These are phyloP conservation scores for Erpornis zantholeuca DNA, from an alignment of 2,113 vertebrate species.

Conservation along the genomic window DNA sequence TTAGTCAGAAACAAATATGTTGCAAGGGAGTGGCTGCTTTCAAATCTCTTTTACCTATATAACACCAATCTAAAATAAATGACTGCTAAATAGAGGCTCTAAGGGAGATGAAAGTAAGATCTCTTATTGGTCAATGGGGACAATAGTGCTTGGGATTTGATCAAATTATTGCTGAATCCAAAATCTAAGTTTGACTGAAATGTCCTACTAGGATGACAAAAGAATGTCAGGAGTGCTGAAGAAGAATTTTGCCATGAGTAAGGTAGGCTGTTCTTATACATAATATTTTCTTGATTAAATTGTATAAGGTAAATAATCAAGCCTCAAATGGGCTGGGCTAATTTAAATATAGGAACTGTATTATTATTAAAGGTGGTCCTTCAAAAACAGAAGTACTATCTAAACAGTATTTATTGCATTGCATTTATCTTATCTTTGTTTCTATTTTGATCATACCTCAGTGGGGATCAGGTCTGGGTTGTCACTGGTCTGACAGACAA, in stretches of 20 bases:
- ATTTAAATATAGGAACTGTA: not conserved
- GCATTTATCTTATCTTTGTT: not conserved
- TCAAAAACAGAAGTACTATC: not conserved
- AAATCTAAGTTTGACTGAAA: conserved; percentile 26
- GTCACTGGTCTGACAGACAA: not conserved
- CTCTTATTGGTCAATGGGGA: not conserved
- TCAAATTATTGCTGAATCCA: conserved; percentile 35
- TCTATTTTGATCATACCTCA: not conserved
- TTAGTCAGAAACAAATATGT: not conserved
- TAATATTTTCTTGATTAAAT: not conserved
- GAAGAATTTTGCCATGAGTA: not conserved
- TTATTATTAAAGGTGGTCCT: not conserved
- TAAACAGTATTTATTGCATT: not conserved
- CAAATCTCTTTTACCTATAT: not conserved
- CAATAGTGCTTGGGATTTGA: not conserved
- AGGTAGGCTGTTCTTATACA: not conserved
- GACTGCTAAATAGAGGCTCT: not conserved
- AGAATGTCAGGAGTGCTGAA: not conserved
- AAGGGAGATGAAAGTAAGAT: not conserved
- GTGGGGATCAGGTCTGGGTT: not conserved
- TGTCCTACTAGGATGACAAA: not conserved
- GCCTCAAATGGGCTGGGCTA: not conserved
- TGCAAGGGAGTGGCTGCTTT: not conserved
- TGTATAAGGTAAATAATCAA: not conserved
- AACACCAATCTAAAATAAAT: not conserved